phyloP scores from a whole-genome alignment of 1,140 invertebrate species.

The Nymphalis io region DNA sequence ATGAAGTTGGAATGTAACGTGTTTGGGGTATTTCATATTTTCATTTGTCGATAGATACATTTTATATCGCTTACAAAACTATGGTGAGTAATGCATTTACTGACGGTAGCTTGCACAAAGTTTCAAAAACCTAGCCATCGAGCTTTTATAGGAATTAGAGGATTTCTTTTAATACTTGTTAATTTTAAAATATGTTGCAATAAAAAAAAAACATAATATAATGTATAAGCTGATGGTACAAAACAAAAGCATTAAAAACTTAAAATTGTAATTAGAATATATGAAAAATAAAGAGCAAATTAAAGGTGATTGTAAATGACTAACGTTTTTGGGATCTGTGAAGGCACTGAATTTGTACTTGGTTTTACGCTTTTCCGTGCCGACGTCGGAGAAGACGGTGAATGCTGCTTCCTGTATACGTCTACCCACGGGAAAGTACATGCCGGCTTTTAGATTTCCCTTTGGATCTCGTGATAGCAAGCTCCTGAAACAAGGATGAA shows the following conservation, averaged over 20 bases:
- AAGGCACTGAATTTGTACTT: conserved; percentile 72
- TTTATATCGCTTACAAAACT: too few species aligned
- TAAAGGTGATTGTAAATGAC: conserved; percentile 29
- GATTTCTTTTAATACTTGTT: too few species aligned
- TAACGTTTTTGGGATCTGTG: conserved; percentile 57
- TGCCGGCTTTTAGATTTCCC: conserved; percentile 89
- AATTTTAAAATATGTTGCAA: too few species aligned
- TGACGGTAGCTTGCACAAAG: too few species aligned
- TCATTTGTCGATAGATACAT: too few species aligned
- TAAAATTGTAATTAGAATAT: not conserved
- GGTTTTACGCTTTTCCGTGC: conserved; percentile 59
- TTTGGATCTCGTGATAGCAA: conserved; percentile 89
- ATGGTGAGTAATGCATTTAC: too few species aligned
- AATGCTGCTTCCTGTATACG: conserved; percentile 63
- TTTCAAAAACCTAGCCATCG: too few species aligned
- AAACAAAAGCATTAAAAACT: not conserved
- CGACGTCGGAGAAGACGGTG: conserved; percentile 67
- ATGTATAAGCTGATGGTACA: not conserved
- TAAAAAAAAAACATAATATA: not conserved
- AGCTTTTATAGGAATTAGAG: too few species aligned
- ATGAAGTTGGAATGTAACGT: not conserved
- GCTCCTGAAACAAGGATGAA: conserved; percentile 79
- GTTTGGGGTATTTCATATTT: too few species aligned
- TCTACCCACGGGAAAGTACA: conserved; percentile 85
- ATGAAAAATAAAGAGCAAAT: conserved; percentile 28